These are phyloP conservation scores for Drosophila nigrodunni DNA, from an alignment of 1,140 invertebrate genomes.

Conservation along the genomic window DNA sequence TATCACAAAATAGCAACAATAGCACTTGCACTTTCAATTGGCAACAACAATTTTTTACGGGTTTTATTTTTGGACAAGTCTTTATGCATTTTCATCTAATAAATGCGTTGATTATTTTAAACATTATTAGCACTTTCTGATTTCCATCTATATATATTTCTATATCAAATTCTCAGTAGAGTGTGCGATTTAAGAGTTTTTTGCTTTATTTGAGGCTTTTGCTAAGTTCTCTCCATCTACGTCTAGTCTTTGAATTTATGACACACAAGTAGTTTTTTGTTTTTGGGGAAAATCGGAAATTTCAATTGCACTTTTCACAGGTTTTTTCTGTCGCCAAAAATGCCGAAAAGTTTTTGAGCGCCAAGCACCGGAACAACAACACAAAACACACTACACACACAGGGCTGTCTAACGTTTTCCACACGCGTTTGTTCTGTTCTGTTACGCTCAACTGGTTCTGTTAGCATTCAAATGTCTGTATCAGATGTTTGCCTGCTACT, in stretches of 20 bases:
- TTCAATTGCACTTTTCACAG: constrained; percentile 27
- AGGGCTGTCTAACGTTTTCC: constrained; percentile 31
- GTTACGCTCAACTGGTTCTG: constrained; percentile 29
- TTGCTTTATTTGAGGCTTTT: constrained; percentile 18
- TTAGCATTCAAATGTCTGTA: constrained; percentile 5
- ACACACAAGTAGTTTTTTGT: constrained; percentile 49
- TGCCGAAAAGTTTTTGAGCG: constrained; percentile 65
- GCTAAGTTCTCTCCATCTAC: constrained; percentile 23
- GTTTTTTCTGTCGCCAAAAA: constrained; percentile 32
- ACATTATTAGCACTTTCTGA: constrained; percentile 44
- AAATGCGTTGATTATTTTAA: constrained; percentile 59
- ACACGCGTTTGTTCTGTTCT: constrained; percentile 22
- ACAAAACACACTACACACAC: constrained; percentile 43
- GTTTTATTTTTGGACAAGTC: constrained; percentile 82
- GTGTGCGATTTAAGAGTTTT: constrained; percentile 9
- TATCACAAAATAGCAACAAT: constrained; percentile 68
- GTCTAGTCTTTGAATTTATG: constrained; percentile 42
- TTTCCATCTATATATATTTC: neutral
- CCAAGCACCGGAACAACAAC: constrained; percentile 65
- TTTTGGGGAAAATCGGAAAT: constrained; percentile 24
- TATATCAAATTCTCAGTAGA: neutral
- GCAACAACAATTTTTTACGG: constrained; percentile 72
- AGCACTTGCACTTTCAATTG: constrained; percentile 35
- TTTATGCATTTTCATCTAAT: constrained; percentile 83
- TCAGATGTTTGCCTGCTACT: neutral